Evolutionary conservation across 2,113 vertebrate genomes (phyloP).

Genomic region (Phrynosoma blainvillii): DNA sequence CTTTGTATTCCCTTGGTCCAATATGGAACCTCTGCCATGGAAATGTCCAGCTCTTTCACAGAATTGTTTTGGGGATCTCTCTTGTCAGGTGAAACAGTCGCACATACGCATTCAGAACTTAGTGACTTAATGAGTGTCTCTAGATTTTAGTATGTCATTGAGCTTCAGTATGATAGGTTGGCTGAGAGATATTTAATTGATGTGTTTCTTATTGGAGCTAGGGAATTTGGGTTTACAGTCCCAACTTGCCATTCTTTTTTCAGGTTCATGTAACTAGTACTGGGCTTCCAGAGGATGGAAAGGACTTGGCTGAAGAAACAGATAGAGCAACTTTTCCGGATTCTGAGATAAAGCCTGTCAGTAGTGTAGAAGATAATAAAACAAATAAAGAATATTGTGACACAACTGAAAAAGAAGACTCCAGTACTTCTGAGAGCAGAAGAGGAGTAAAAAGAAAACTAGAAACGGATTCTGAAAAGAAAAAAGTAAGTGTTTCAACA

Average conservation of each 20-base stretch:
- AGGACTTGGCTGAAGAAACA: slow-evolving; percentile 59
- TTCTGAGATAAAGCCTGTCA: slow-evolving; percentile 49
- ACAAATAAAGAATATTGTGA: slow-evolving; percentile 39
- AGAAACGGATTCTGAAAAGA: slow-evolving; percentile 54
- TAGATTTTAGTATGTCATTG: neutral
- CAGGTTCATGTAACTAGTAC: slow-evolving; percentile 52
- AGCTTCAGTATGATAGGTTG: neutral
- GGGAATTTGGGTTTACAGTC: neutral
- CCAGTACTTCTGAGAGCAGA: neutral
- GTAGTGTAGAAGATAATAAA: slow-evolving; percentile 13
- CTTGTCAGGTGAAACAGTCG: too few relatives aligned
- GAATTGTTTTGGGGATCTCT: too few relatives aligned
- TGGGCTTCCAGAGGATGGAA: slow-evolving; percentile 56
- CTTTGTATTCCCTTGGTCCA: neutral
- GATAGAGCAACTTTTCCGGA: slow-evolving; percentile 24
- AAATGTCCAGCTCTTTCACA: too few relatives aligned
- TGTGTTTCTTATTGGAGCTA: neutral
- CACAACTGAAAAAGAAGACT: slow-evolving; percentile 45
- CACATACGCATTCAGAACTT: too few relatives aligned
- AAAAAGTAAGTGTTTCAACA: slow-evolving; percentile 61
- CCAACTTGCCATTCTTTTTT: neutral
- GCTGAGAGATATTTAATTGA: neutral
- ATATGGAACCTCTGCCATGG: neutral
- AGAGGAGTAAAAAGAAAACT: slow-evolving; percentile 46
- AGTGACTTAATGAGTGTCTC: neutral